A percentile compares a stretch with the other conserved stretches of the same genome.
phyloP scores from a whole-genome alignment of 2,797 vertebrate genomes.

The Fratercula arctica region DNA sequence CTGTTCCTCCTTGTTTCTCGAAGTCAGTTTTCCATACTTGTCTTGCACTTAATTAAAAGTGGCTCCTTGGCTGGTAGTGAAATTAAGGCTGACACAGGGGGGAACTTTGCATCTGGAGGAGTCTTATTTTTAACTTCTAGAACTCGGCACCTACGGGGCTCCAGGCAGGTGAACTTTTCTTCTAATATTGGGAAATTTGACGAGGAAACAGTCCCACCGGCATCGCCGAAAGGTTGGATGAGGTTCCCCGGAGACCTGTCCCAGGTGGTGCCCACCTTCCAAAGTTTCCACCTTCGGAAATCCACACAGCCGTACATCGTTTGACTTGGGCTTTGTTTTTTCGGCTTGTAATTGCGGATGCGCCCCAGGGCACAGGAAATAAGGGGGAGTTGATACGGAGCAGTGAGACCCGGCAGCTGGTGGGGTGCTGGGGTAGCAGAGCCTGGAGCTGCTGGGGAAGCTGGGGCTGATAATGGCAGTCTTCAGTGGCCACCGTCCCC shows the following conservation, averaged over 20 bases:
- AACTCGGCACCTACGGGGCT: neutral
- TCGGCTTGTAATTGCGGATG: neutral
- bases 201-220: neutral
- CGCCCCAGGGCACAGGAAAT: neutral
- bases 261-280: neutral
- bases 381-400: neutral
- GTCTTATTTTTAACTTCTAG: constrained; percentile 34
- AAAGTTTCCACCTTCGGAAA: neutral
- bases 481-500: rapidly evolving
- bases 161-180: neutral
- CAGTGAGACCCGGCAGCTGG: neutral
- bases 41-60: constrained; percentile 55
- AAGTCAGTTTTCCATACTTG: neutral
- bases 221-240: neutral
- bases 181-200: neutral
- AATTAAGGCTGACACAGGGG: neutral
- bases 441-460: neutral
- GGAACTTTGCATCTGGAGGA: neutral
- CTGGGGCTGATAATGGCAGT: neutral
- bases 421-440: neutral
- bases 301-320: too few relatives aligned
- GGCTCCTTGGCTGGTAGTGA: neutral
- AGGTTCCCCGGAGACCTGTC: neutral
- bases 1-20: constrained; percentile 48
- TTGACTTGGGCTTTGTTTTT: neutral